Base-by-base conservation (phyloP, 2,113 vertebrate species). In the Ceuthmochares aereus region DNA sequence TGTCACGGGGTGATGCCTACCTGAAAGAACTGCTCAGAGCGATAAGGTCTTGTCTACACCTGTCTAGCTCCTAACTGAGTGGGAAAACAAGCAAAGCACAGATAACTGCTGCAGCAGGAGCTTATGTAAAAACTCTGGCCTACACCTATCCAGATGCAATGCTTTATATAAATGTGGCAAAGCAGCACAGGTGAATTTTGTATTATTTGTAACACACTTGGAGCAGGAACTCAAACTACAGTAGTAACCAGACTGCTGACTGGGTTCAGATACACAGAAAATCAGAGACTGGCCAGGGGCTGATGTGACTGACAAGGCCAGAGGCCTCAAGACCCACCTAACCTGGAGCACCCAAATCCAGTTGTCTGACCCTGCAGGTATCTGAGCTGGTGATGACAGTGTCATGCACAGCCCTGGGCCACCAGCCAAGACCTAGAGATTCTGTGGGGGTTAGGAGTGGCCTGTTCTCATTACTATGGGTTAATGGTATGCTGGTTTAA, bases 401-500 rank as follows among this genome's bases (percentile, higher is more conserved):
- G 0, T 13, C 4, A 6, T 4, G 16, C 18, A 25, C 13, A 37
- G 58, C 19, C 43, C 30, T 51, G 59, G 11, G 34, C 34, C 37
- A 22, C 36, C 69, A 40, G 14, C 8, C 22, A n/a, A 8, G 15
- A 26, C 6, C 30, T 11, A 40, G 16, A 27, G 10, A 13, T 20
- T 52, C 9, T 18, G 26, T 19, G 10, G 47, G 40, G 12, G 4
- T 82, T 32, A 66, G 32, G 45, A 88, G 17, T 20, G 36, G 14
- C 29, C 1, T 1, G 10, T 34, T 73, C 10, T 8, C 11, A 13
- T 26, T 34, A 3, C 13, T 4, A 3, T 30, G 20, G 14, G 18
- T 70, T 30, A 29, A 0, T 42, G 26, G 5, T 49, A 5, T 14
- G 26, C 30, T 69, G 68, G 16, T 67, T 96, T 45, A 40, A 84